Base-by-base conservation (phyloP, 2,113 vertebrate species). In the Poeciliopsis occidentalis region DNA sequence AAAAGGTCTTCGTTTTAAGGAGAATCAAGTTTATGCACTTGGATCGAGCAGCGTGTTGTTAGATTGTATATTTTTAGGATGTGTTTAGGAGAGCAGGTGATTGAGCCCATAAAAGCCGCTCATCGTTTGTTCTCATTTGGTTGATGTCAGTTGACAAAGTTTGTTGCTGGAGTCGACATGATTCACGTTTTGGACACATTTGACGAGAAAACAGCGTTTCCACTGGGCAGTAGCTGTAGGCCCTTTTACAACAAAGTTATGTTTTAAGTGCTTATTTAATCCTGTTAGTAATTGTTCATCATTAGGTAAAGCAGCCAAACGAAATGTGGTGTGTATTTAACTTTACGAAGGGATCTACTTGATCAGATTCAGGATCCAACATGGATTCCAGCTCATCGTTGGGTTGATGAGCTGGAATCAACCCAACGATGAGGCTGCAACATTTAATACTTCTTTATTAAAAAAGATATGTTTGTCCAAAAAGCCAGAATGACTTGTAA, bases 1-100 rank as follows among this genome's bases (percentile, higher is more conserved):
- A 64, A 10, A 41, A 22, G 15, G 17, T 11, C 30, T 4, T 19
- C 0, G 19, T 65, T 69, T 67, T 78, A 31, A 86, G 41, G 61
- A 22, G 64, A 61, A 69, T 69, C n/a, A 68, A 41, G 67, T 73
- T 75, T 54, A 64, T 67, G 74, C 60, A 57, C 77, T 26, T 60
- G 66, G 71, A 34, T 72, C 66, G 37, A 77, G 27, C 26, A 70
- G 68, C 22, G 3, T 70, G 32, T 57, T 11, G 51, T 57, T 24
- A 22, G 2, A 57, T 6, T 24, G 22, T 8, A n/a, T 57, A 19
- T 57, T 57, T n/a, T 57, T 10, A 57, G 51, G 24, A 24, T n/a
- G 51, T 54, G 26, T 30, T 47, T 67, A 2, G 47, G 26, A 57
- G 22, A 19, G 8, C 26, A 47, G 4, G 19, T 26, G 60, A 26